Conservation (phyloP, 2,113 vertebrate genomes). For the Alligator sinensis region DNA sequence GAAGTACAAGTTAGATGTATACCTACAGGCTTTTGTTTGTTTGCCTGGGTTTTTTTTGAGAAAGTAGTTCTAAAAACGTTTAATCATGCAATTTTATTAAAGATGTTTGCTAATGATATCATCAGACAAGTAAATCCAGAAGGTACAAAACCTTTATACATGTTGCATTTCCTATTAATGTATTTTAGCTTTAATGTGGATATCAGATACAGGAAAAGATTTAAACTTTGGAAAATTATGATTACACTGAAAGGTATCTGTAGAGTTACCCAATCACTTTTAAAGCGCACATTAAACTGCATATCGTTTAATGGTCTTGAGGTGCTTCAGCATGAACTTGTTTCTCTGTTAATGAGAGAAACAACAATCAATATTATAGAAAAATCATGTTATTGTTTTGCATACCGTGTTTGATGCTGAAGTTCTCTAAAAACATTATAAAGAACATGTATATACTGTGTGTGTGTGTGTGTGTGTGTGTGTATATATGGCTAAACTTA, state of each 20-base stretch:
- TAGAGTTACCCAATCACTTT: neutral
- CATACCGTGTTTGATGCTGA: too few relatives aligned
- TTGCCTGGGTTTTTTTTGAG: neutral
- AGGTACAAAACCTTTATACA: neutral
- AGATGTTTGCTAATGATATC: neutral
- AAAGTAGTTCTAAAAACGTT: neutral
- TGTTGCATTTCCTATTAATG: neutral
- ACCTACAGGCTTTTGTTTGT: neutral
- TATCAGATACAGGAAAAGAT: neutral
- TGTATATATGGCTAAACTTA: too few relatives aligned
- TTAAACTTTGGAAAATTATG: neutral
- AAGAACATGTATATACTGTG: too few relatives aligned
- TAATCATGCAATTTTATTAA: neutral
- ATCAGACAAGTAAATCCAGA: neutral
- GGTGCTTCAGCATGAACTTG: neutral
- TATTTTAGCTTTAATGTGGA: neutral
- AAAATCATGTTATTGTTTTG: neutral
- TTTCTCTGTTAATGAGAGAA: neutral
- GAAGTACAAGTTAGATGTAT: neutral
- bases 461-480: too few relatives aligned
- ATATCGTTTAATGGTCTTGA: neutral
- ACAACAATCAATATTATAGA: neutral
- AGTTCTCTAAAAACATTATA: too few relatives aligned
- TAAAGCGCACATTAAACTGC: neutral
- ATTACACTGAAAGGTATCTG: neutral